A percentile compares a stretch with the other conserved stretches of the same genome.
phyloP scores from a whole-genome alignment of 2,113 vertebrate genomes.

The Cettia cetti region DNA sequence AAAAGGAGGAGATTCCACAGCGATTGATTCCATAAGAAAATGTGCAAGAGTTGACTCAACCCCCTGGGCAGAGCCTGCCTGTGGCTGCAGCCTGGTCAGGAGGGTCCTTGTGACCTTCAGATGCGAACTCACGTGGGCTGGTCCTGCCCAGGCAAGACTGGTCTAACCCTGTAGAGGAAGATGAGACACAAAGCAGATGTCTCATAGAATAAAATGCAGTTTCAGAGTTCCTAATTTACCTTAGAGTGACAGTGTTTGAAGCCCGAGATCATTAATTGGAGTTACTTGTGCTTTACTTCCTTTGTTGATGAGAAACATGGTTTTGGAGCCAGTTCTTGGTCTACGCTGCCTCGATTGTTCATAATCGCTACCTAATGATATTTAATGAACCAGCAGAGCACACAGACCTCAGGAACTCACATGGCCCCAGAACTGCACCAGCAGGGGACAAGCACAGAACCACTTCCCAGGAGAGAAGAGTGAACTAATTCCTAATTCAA shows the following conservation, averaged over 20 bases:
- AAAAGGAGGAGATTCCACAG: slow-evolving; percentile 32
- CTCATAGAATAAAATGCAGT: neutral
- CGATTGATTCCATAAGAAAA: neutral
- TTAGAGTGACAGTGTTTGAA: neutral
- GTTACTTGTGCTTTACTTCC: neutral
- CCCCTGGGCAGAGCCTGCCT: neutral
- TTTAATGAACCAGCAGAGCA: neutral
- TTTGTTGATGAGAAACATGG: neutral
- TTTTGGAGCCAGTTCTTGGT: neutral
- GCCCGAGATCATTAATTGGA: neutral
- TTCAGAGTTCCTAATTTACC: neutral
- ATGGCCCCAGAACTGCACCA: neutral
- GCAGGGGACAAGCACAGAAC: neutral
- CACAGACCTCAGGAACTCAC: neutral
- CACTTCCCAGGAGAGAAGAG: neutral
- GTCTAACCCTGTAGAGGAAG: neutral
- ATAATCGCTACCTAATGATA: rapidly evolving
- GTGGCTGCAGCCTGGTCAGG: neutral
- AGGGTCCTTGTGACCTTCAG: neutral
- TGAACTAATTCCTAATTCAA: neutral
- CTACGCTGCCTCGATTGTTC: neutral
- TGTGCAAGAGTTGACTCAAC: neutral
- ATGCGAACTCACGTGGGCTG: neutral
- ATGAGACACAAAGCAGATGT: neutral
- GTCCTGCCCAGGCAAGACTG: neutral